These are phyloP conservation scores for Chaenogobius annularis DNA, from an alignment of 2,113 vertebrate species.

Conservation along the genomic window DNA sequence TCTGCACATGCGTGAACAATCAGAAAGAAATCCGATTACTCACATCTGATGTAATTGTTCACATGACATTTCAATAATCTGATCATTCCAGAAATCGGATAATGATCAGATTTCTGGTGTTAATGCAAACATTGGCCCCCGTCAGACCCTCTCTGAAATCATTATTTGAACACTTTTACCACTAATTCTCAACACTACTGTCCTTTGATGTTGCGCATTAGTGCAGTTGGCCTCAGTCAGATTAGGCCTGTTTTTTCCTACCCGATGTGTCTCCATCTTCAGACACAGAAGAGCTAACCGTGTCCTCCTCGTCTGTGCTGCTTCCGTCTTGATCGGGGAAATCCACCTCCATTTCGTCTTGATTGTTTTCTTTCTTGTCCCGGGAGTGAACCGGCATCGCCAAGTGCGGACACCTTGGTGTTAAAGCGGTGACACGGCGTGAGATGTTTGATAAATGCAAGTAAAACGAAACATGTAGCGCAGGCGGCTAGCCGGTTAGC, in stretches of 20 bases:
- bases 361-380: slow-evolving; percentile 93
- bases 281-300: slow-evolving; percentile 94
- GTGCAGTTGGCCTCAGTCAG: background rate
- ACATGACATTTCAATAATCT: too few species aligned
- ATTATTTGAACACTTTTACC: background rate
- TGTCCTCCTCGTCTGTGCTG: slow-evolving; percentile 95
- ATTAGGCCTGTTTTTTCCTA: slow-evolving; percentile 56
- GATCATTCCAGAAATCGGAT: too few species aligned
- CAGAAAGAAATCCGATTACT: too few species aligned
- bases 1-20: too few species aligned
- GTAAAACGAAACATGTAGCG: slow-evolving; percentile 24
- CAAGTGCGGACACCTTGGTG: background rate
- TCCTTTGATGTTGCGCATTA: background rate
- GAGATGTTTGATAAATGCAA: background rate
- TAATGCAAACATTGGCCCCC: background rate
- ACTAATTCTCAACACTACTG: background rate
- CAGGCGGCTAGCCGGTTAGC: slow-evolving; percentile 61
- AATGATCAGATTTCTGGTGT: too few species aligned
- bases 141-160: background rate
- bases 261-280: slow-evolving; percentile 97
- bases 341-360: slow-evolving; percentile 98
- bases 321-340: slow-evolving; percentile 93
- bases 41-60: too few species aligned
- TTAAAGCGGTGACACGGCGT: background rate
- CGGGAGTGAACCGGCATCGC: slow-evolving; percentile 92